Conservation (phyloP, 2,797 vertebrate genomes). For the Ataeniobius toweri region DNA sequence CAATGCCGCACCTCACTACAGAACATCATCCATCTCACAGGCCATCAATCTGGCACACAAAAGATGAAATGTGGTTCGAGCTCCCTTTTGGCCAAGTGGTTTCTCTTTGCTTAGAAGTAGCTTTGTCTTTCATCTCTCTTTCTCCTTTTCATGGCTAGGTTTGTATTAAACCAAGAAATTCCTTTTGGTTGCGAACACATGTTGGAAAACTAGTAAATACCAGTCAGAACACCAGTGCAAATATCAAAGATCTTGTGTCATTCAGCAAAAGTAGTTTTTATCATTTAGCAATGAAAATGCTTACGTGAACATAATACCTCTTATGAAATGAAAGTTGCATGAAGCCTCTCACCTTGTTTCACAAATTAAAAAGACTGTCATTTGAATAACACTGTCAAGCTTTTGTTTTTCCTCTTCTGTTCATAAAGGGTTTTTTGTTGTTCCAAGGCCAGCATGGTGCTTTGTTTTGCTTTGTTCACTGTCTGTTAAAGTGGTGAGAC, state of each 20-base stretch:
- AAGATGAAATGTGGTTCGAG: conserved; percentile 79
- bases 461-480: conserved; percentile 29
- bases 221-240: conserved; percentile 6
- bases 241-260: conserved; percentile 5
- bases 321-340: background rate
- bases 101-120: conserved; percentile 61
- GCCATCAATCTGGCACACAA: conserved; percentile 84
- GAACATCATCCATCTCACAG: conserved; percentile 84
- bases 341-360: conserved; percentile 19
- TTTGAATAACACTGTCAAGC: conserved; percentile 21
- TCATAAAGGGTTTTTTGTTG: conserved; percentile 49
- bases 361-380: conserved; percentile 23
- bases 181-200: conserved; percentile 24
- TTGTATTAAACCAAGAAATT: conserved; percentile 38
- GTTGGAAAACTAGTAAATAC: conserved; percentile 31
- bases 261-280: conserved; percentile 5
- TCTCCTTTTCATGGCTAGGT: conserved; percentile 41
- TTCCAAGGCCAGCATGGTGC: conserved; percentile 18
- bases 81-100: conserved; percentile 57
- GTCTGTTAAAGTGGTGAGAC: conserved; percentile 9
- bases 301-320: conserved; percentile 16
- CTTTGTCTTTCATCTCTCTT: conserved; percentile 48
- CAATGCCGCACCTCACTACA: conserved; percentile 79
- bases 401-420: conserved; percentile 33
- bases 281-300: background rate